Base-by-base conservation (phyloP, 2,113 vertebrate genomes). In the Otolemur garnettii region DNA sequence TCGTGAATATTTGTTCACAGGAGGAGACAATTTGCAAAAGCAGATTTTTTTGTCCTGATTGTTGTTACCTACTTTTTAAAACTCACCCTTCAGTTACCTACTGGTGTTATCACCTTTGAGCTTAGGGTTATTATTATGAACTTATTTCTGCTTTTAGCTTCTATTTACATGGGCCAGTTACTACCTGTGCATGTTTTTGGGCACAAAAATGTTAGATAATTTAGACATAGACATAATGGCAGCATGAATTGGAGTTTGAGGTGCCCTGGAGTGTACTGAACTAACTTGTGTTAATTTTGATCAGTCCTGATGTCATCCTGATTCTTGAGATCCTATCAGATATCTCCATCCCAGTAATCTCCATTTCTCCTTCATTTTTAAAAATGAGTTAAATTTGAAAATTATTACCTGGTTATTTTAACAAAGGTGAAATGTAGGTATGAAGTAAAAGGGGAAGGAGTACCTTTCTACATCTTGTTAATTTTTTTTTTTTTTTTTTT, bases 341-440 rank as follows among this genome's bases (percentile, higher is more conserved):
- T 55, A 71, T 57, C n/a, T 83, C 64, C 21, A 69, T 80, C 62
- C 17, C 45, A 42, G 30, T 87, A n/a, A 91, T 91, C 21, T 72
- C 87, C 60, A 88, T 64, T 64, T 87, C n/a, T 45, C 45, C 60
- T 72, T 94, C 91, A 68, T 88, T 59, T 90, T 87, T 14, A 64
- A 21, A 60, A 82, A 82, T 42, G 42, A 79, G 68, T 82, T 86
- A 69, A 60, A 69, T 80, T 83, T 74, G 10, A 57, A 96, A 80
- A 30, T 75, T 53, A 88, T 42, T 91, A 84, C 33, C 2, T 92
- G 53, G 10, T 72, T 90, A 45, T 77, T 89, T 95, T 96, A 91
- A 92, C 74, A 88, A 93, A 91, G 89, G 62, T 57, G 28, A 90
- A 80, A 77, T 12, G 45, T 50, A 50, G 45, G 45, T 50, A 12